Conservation (phyloP, 2,888 invertebrate genomes). For the Eulithis prunata region DNA sequence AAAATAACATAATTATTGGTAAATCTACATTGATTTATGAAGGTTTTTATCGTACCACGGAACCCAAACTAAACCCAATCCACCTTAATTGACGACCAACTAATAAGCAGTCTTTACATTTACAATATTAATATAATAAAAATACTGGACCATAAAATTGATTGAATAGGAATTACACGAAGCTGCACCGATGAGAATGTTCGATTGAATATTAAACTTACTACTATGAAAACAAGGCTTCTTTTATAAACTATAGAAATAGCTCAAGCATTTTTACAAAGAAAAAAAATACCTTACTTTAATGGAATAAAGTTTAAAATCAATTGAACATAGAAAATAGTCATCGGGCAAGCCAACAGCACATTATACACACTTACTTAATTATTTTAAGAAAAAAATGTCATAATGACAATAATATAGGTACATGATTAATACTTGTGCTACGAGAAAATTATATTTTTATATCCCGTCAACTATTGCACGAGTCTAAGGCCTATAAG, state of each 20-base stretch:
- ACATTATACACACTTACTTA: slow-evolving; percentile 33
- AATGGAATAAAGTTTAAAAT: slow-evolving; percentile 10
- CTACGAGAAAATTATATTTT: slow-evolving; percentile 37
- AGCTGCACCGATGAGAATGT: slow-evolving; percentile 42
- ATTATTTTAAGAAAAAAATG: slow-evolving; percentile 22
- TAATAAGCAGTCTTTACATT: slow-evolving; percentile 78
- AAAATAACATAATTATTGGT: neutral
- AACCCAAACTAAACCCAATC: slow-evolving; percentile 51
- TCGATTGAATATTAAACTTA: slow-evolving; percentile 46
- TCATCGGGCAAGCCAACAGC: slow-evolving; percentile 25
- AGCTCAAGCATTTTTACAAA: slow-evolving; percentile 17
- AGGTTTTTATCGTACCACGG: slow-evolving; percentile 41
- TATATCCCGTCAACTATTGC: slow-evolving; percentile 44
- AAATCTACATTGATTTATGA: neutral
- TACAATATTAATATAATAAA: slow-evolving; percentile 67
- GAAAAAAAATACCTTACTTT: slow-evolving; percentile 12
- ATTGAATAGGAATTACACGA: slow-evolving; percentile 75
- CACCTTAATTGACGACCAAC: slow-evolving; percentile 78
- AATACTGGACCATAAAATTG: slow-evolving; percentile 81
- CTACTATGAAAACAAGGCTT: slow-evolving; percentile 19
- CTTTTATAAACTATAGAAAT: slow-evolving; percentile 12
- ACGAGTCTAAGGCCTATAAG: slow-evolving; percentile 37
- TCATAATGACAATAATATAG: slow-evolving; percentile 22
- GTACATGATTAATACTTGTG: slow-evolving; percentile 37
- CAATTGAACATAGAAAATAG: slow-evolving; percentile 23